Evolutionary conservation across 53 echinoderm and acorn worm genomes (phyloP).

Genomic region (Mesocentrotus franciscanus): DNA sequence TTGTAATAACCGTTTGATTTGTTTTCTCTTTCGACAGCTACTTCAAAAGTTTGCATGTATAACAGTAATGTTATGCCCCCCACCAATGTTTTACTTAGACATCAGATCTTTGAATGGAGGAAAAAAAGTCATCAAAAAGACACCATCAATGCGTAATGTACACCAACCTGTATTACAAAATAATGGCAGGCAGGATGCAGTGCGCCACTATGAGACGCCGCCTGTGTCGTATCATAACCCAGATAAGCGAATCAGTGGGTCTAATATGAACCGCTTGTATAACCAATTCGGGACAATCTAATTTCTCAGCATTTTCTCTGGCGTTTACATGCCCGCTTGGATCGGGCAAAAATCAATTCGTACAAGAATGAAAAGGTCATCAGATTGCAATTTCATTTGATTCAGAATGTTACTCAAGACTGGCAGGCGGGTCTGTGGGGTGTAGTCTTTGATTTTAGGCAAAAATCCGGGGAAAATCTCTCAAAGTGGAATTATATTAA

Average conservation of each 20-base stretch:
- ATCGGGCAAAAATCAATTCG: conserved; percentile 45
- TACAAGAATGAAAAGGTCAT: conserved; percentile 56
- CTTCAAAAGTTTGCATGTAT: no score
- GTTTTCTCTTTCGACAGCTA: no score
- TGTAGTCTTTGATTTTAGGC: conserved; percentile 5
- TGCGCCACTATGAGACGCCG: background rate
- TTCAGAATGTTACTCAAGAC: conserved; percentile 47
- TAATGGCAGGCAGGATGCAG: background rate
- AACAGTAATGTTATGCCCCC: no score
- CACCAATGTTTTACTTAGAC: background rate
- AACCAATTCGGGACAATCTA: conserved; percentile 36
- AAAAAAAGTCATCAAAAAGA: background rate
- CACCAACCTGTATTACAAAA: background rate
- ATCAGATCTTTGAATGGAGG: background rate
- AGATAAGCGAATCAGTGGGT: conserved; percentile 34
- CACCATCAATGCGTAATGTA: background rate
- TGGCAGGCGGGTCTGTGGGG: background rate
- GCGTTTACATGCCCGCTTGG: conserved; percentile 48
- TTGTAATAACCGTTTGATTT: no score
- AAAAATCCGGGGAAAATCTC: background rate
- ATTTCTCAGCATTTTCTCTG: conserved; percentile 41
- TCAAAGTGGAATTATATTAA: background rate
- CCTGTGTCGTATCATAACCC: background rate
- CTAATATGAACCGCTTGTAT: conserved; percentile 35
- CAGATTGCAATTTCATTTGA: conserved; percentile 56